Evolutionary conservation across 2,888 invertebrate genomes (phyloP).

Genomic region (Chrysotoxum bicinctum): DNA sequence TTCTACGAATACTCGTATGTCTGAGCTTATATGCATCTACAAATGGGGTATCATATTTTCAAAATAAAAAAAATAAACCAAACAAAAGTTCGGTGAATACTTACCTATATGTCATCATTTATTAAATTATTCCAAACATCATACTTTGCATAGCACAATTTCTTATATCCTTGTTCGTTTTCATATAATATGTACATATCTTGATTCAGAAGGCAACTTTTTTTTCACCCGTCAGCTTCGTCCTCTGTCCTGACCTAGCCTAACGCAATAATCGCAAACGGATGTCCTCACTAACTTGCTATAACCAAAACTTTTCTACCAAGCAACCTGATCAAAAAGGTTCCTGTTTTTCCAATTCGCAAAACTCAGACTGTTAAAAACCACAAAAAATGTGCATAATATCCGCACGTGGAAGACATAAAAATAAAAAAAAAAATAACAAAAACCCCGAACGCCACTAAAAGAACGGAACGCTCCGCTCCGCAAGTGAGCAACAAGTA

Average conservation of each 20-base stretch:
- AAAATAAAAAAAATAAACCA: not conserved
- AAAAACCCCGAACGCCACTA: slow-evolving; percentile 3
- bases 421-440: slow-evolving; percentile 17
- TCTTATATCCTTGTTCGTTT: slow-evolving; percentile 22
- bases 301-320: slow-evolving; percentile 17
- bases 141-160: slow-evolving; percentile 20
- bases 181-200: not conserved
- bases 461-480: slow-evolving; percentile 43
- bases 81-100: not conserved
- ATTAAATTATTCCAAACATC: slow-evolving; percentile 18
- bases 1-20: not conserved
- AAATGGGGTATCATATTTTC: not conserved
- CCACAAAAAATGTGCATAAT: slow-evolving; percentile 60
- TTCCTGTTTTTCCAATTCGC: slow-evolving; percentile 52
- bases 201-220: not conserved
- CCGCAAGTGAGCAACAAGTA: slow-evolving; percentile 40
- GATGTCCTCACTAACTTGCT: slow-evolving; percentile 27
- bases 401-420: slow-evolving; percentile 51
- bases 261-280: slow-evolving; percentile 27
- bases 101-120: not conserved
- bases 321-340: slow-evolving; percentile 34
- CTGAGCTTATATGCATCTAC: not conserved
- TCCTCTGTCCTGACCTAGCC: slow-evolving; percentile 19
- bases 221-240: not conserved
- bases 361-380: slow-evolving; percentile 18